Percentiles rank a stretch among this genome's conserved stretches.
Evolutionary conservation across 2,888 invertebrate genomes (phyloP).

Genomic region (Dioctria linearis): DNA sequence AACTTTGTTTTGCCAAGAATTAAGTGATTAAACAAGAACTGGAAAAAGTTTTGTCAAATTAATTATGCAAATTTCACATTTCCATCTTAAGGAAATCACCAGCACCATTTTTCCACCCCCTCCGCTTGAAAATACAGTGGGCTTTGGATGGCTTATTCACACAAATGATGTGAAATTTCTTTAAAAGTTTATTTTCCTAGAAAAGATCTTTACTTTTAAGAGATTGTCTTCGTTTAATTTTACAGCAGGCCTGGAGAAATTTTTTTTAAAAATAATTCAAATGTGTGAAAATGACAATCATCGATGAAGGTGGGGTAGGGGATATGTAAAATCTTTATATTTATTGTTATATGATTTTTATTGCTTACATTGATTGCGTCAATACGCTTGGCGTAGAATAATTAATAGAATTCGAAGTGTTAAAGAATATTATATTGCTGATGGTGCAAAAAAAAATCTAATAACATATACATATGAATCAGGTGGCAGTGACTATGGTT

Average conservation of each 20-base stretch:
- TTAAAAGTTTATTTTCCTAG: neutral
- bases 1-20: neutral
- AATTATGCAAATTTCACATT: slow-evolving; percentile 45
- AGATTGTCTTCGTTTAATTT: neutral
- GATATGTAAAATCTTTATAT: neutral
- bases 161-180: neutral
- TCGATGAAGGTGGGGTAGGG: too few relatives aligned
- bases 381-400: too few relatives aligned
- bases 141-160: neutral
- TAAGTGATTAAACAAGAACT: slow-evolving; percentile 26
- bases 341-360: neutral
- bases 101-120: neutral
- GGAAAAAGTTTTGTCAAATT: slow-evolving; percentile 38
- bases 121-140: neutral
- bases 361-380: too few relatives aligned
- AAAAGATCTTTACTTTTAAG: neutral
- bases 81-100: slow-evolving; percentile 11
- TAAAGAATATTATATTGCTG: neutral
- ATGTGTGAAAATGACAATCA: too few relatives aligned
- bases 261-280: neutral
- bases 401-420: neutral
- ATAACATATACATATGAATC: neutral
- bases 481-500: slow-evolving; percentile 17
- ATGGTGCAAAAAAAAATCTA: neutral
- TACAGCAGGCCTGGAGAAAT: neutral